Evolutionary conservation across 2,888 invertebrate species (phyloP).

Genomic region (Trypoxylon attenuatum): DNA sequence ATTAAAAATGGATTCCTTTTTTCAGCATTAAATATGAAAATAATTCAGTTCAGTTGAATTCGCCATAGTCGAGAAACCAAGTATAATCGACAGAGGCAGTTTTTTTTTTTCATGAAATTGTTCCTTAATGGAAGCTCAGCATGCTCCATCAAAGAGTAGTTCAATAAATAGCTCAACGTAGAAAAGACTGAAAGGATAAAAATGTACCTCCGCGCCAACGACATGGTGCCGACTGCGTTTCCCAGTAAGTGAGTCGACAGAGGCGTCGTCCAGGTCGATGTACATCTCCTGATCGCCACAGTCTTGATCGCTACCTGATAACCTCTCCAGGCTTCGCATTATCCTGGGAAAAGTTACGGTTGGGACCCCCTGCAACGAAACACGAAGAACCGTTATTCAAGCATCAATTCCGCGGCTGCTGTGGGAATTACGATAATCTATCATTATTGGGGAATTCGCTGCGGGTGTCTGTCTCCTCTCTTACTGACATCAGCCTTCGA

Average conservation of each 20-base stretch:
- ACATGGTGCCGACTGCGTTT: slow-evolving; percentile 72
- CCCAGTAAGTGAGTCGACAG: slow-evolving; percentile 73
- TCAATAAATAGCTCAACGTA: too few species aligned
- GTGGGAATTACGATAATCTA: neutral
- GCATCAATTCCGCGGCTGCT: neutral
- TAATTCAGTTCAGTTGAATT: too few species aligned
- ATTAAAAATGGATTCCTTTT: too few species aligned
- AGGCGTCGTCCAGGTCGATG: slow-evolving; percentile 74
- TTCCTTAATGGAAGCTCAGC: too few species aligned
- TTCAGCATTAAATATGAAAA: too few species aligned
- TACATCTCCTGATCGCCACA: slow-evolving; percentile 73
- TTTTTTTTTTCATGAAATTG: too few species aligned
- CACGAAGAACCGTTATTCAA: slow-evolving; percentile 12
- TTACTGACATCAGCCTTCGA: neutral
- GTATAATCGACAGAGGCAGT: too few species aligned
- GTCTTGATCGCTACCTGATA: slow-evolving; percentile 73
- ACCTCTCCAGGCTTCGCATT: slow-evolving; percentile 73
- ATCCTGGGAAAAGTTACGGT: slow-evolving; percentile 57
- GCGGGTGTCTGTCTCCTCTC: neutral
- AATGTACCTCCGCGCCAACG: slow-evolving; percentile 68
- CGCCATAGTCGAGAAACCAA: too few species aligned
- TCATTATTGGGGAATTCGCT: neutral
- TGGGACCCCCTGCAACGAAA: slow-evolving; percentile 40
- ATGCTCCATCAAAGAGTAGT: too few species aligned
- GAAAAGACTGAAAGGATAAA: slow-evolving; percentile 6